Base-by-base conservation (phyloP, 2,888 invertebrate species). In the Ormyrus rosae region DNA sequence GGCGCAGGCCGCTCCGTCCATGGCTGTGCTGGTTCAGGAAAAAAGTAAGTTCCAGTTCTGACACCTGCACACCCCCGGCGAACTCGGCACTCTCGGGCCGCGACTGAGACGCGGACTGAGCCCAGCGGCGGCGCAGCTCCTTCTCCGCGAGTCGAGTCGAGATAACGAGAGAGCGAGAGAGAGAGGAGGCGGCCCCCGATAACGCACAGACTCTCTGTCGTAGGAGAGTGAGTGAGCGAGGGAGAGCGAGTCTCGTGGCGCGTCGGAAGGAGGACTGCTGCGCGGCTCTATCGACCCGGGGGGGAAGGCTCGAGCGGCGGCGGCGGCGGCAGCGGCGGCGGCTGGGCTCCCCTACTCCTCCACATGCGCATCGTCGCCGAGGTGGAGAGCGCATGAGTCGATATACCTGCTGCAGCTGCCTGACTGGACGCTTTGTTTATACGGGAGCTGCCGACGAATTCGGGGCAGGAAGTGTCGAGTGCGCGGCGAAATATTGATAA, bases 251-350 rank as follows among this genome's bases (percentile, higher is more conserved):
- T 69, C 80, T 78, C 78, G 81, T 69, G 78, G 77, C 78, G 75
- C 82, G 80, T 74, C 78, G 51, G 63, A 73, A 73, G 70, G 68
- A 79, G 78, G 75, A 80, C 82, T 81, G 76, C 76, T 82, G 80
- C 80, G 82, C 78, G 68, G 81, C 78, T 82, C 81, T 82, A 82
- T 82, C 82, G 82, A 82, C 82, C 82, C 81, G 78, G 80, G 71
- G 80, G 71, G 70, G 61, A 69, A 70, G 55, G 67, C 80, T 77
- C 72, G 50, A 51, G 19, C n/a, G 63, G 68, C 65, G 13, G 53
- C 75, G 13, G 60, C 53, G 13, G n/a, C n/a, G 50, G 48, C 46
- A n/a, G 48, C 11, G 9, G 56, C 50, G 50, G 48, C 46, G 50
- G 10, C 60, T 45, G 46, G 11, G 10, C 55, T 46, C 72, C 63